phyloP scores from a whole-genome alignment of 2,797 vertebrate genomes.

The Artibeus lituratus region DNA sequence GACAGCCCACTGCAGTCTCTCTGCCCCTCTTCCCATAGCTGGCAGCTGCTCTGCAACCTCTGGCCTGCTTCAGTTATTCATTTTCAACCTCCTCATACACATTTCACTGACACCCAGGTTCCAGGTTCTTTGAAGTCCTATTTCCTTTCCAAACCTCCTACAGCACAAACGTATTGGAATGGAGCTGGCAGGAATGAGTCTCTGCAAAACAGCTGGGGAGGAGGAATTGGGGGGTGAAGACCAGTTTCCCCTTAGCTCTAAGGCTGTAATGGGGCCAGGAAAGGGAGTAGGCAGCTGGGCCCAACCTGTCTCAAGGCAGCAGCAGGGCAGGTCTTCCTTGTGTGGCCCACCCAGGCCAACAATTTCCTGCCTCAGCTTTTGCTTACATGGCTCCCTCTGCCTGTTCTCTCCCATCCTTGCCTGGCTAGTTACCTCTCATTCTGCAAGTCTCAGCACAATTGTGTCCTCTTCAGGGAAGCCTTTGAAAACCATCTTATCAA shows the following conservation, averaged over 20 bases:
- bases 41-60: neutral
- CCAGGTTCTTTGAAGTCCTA: neutral
- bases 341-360: accelerated
- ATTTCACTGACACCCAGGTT: neutral
- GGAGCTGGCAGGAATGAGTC: neutral
- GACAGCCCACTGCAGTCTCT: no score
- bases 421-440: no score
- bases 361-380: neutral
- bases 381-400: accelerated
- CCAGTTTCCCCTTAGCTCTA: accelerated
- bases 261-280: accelerated
- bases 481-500: neutral
- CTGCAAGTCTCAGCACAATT: neutral
- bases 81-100: neutral
- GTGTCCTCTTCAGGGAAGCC: neutral
- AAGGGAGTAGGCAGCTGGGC: no score
- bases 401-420: no score
- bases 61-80: neutral
- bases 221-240: neutral
- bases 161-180: neutral
- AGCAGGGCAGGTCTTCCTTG: no score
- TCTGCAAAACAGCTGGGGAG: neutral
- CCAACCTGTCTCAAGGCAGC: no score
- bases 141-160: neutral
- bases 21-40: neutral